Conservation (phyloP, 2,797 vertebrate species). For the Xiphorhynchus erythropygius region DNA sequence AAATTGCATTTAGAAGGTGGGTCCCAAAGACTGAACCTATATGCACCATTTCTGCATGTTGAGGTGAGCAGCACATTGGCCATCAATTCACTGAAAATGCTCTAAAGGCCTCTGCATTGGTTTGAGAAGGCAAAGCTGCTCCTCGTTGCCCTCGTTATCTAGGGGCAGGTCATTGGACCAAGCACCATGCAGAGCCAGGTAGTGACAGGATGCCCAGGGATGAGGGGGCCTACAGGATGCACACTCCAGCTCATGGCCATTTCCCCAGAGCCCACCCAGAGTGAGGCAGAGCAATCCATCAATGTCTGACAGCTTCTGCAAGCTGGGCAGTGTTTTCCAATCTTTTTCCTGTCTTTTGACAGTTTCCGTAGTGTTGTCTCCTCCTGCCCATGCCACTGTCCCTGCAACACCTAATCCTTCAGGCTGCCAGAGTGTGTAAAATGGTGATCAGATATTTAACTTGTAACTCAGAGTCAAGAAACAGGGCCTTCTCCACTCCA, state of each 20-base stretch:
- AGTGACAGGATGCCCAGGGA: not conserved
- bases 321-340: not conserved
- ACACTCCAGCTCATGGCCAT: not conserved
- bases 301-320: not conserved
- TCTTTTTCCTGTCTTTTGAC: not conserved
- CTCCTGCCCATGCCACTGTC: not conserved
- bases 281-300: not conserved
- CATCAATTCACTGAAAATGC: not conserved
- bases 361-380: not conserved
- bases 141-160: not conserved
- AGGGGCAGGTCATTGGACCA: rapidly evolving
- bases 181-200: not conserved
- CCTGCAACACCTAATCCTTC: not conserved
- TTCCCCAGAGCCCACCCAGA: not conserved
- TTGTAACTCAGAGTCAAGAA: not conserved
- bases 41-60: not conserved
- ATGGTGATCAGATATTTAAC: not conserved
- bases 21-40: not conserved
- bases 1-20: not conserved
- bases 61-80: rapidly evolving
- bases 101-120: not conserved
- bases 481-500: not conserved
- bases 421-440: not conserved
- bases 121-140: not conserved
- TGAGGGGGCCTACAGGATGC: rapidly evolving